Base-by-base conservation (phyloP, 2,797 vertebrate genomes). In the Taenioides sp. region DNA sequence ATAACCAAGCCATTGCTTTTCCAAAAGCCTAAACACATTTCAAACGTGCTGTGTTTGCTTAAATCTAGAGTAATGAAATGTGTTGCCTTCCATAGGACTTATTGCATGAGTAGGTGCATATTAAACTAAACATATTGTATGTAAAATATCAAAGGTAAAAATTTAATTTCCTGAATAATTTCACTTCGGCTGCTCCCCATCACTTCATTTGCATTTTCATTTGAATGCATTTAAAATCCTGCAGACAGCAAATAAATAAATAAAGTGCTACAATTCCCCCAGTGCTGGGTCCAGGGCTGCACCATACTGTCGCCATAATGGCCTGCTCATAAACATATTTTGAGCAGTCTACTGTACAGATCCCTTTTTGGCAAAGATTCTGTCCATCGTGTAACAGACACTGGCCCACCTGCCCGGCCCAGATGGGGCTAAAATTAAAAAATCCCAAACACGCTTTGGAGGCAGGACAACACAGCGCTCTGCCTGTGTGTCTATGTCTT, bases 371-470 rank as follows among this genome's bases (percentile, higher is more conserved):
- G 91, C 91, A 92, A 81, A 74, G 79, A 82, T 59, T 82, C 83
- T 80, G 73, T 55, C 72, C 80, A 82, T 86, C 87, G 68, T 91
- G 87, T 89, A 87, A 72, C 89, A 89, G 87, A 91, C 87, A 89
- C 80, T 76, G 80, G 84, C 89, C 89, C 89, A 92, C 91, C 90
- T 92, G 90, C 88, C 91, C 78, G 79, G 70, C 89, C 89, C 91
- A 92, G 91, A 92, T 92, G 91, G 91, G 88, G 82, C 82, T 86
- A 82, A 90, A 89, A 89, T 90, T 81, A 87, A 88, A 88, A 88
- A 90, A 87, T 84, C 81, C 85, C 82, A 89, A 90, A 90, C 87
- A 90, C 79, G 87, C 84, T 86, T 89, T 90, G 87, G 88, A 89
- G 84, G 81, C 88, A 84, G 86, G 81, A 86, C 28, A 47, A 47